phyloP scores from a whole-genome alignment of 2,797 vertebrate genomes.

The Rhincodon typus region DNA sequence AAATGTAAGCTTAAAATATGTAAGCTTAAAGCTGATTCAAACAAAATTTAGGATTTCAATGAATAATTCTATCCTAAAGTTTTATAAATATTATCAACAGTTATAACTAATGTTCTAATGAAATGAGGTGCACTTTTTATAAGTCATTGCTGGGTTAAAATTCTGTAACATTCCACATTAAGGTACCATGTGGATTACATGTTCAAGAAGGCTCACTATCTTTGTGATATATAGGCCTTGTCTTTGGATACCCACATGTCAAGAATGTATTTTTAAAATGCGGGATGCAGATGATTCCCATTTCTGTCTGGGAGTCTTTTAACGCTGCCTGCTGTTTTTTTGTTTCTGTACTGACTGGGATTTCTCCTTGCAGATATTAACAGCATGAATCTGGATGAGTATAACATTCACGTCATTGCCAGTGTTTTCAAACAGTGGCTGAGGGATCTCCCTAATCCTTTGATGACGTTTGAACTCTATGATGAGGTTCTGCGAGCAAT shows the following conservation, averaged over 20 bases:
- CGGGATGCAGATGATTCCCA: neutral
- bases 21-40: neutral
- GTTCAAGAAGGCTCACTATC: neutral
- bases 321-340: neutral
- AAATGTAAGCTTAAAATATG: neutral
- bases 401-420: constrained; percentile 97
- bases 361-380: constrained; percentile 66
- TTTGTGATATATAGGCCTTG: neutral
- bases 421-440: constrained; percentile 98
- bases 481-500: constrained; percentile 90
- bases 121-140: neutral
- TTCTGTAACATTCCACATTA: neutral
- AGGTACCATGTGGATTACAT: neutral
- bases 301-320: neutral
- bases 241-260: neutral
- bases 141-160: neutral
- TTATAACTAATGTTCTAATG: neutral
- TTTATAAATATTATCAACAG: neutral
- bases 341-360: neutral
- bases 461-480: constrained; percentile 97
- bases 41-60: neutral
- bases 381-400: constrained; percentile 86
- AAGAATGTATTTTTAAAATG: neutral
- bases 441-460: constrained; percentile 88
- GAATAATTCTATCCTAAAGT: neutral